Base-by-base conservation (phyloP, 2,113 vertebrate genomes). In the Lutjanus erythropterus region DNA sequence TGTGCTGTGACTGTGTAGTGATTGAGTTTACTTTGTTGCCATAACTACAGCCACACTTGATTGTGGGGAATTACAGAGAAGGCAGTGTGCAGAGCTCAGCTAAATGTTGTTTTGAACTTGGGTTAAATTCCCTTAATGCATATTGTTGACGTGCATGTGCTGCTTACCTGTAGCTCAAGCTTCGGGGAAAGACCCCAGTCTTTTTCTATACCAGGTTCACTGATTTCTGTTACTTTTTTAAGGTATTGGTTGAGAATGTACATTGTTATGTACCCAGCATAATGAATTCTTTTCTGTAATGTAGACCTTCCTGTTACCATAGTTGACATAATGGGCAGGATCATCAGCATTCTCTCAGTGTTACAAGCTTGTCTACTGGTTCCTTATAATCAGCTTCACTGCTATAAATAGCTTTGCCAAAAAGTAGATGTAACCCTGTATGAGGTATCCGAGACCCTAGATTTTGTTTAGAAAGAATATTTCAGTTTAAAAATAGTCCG, bases 11-110 rank as follows among this genome's bases (percentile, higher is more conserved):
- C 67, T 93, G 89, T 92, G 83, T 93, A 59, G 33, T 50, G 62
- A 78, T 64, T 49, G 5, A 64, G 89, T 92, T 94, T 92, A 88
- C 35, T 83, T 65, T 81, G 89, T 95, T 94, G 78, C 87, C 86
- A 93, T 93, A 69, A 81, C 86, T 69, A 87, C 94, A 65, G 70
- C 60, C 83, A 80, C 80, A 71, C 25, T 50, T 52, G 61, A 70
- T 88, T 83, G 29, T 61, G 33, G 56, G 73, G 74, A 64, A 83
- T 83, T 49, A 75, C 56, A 77, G 47, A 46, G 67, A 68, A 52
- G 23, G 21, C 23, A 29, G 21, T 83, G 42, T 77, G 58, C 49
- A 27, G 15, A 77, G 39, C 70, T 83, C 56, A 81, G 84, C 61
- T 86, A 68, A 85, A 71, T 83, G 44, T 27, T 87, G 69, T 84